A percentile compares a stretch with the other conserved stretches of the same genome.
These are phyloP conservation scores for Wasmannia auropunctata DNA, from an alignment of 1,140 invertebrate species.

Conservation along the genomic window DNA sequence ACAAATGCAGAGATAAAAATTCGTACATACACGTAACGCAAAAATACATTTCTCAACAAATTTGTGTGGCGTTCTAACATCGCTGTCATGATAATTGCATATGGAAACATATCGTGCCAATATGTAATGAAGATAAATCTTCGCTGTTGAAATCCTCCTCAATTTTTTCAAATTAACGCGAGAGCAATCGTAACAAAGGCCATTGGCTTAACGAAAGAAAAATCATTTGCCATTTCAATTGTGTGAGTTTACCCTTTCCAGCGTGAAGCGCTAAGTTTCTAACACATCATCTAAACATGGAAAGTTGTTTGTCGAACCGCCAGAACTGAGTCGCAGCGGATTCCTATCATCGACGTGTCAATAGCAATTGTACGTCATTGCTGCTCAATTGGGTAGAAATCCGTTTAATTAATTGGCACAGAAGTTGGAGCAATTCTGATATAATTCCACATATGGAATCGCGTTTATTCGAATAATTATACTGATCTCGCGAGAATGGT, in stretches of 20 bases:
- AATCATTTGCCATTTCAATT: constrained; percentile 37
- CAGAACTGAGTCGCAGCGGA: background rate
- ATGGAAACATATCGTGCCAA: background rate
- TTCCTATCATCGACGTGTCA: background rate
- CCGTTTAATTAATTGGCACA: constrained; percentile 15
- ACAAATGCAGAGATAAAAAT: constrained; percentile 18
- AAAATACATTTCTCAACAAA: background rate
- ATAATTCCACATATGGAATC: background rate
- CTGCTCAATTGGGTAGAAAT: constrained; percentile 18
- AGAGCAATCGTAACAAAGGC: constrained; percentile 11
- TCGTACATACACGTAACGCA: background rate
- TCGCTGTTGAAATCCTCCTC: background rate
- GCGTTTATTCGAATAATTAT: constrained; percentile 25
- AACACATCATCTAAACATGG: constrained; percentile 10
- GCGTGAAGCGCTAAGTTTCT: constrained; percentile 28
- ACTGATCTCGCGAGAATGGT: background rate
- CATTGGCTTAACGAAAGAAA: constrained; percentile 52
- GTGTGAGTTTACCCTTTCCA: constrained; percentile 24
- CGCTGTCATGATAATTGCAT: background rate
- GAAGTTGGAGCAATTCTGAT: background rate
- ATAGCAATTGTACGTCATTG: background rate
- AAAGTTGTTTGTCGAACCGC: constrained; percentile 29
- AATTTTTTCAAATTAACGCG: constrained; percentile 7
- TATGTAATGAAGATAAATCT: background rate
- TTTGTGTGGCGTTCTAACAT: background rate